Base-by-base conservation (phyloP, 1,140 invertebrate genomes). In the Bombus breviceps region DNA sequence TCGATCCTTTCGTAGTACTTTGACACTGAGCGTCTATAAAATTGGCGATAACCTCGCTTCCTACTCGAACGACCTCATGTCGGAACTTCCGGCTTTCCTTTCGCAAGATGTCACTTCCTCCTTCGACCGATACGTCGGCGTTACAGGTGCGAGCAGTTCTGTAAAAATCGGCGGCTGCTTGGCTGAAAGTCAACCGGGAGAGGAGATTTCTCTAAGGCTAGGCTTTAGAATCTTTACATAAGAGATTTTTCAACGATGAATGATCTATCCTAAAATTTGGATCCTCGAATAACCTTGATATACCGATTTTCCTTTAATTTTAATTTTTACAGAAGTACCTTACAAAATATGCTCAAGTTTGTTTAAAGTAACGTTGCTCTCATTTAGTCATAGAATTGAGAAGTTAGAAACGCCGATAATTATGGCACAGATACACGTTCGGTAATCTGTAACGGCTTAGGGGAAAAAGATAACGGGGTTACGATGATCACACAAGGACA, bases 61-160 rank as follows among this genome's bases (percentile, higher is more conserved):
- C 89, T 81, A 75, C 69, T 90, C 78, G 75, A 47, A 53, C 81
- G 84, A 88, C 86, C 83, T 89, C 83, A 41, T 74, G 39, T 59
- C 80, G 71, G 15, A 88, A 83, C 89, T 91, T 91, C 90, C 90
- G 90, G 75, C 90, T 91, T 91, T 91, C 88, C 86, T 81, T 71
- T 71, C 32, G 76, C 68, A 41, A 88, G 90, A 90, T 90, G 88
- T 90, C 80, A 90, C 76, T 90, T 90, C 89, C 88, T 88, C 15
- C 68, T 79, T 59, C 87, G 75, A 86, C 86, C 72, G 62, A 78
- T 53, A 83, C 74, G 43, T 69, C 39, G 34, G 0, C 53, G 57
- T 59, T 59, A n/a, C 37, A 76, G 53, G n/a, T 66, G 72, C 39
- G 59, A 43, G 59, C 28, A 34, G 83, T 86, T 88, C 73, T 25